Conservation (phyloP, 2,113 vertebrate genomes). For the human region DNA sequence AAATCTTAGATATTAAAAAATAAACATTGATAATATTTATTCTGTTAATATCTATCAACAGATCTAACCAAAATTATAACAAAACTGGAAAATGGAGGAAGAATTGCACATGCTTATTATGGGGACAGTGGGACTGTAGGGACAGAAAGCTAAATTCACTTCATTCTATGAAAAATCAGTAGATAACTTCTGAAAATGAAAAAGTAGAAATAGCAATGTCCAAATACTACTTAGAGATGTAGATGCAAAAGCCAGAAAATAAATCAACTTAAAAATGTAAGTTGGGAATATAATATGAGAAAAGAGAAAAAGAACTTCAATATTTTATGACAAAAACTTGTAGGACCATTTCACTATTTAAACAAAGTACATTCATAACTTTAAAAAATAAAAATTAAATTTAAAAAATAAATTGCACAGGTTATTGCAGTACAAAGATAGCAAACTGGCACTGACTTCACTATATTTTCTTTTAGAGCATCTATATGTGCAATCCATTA, state of each 20-base stretch:
- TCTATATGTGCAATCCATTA: neutral
- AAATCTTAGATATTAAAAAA: slow-evolving; percentile 2
- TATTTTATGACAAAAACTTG: neutral
- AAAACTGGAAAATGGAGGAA: neutral
- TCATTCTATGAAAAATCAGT: neutral
- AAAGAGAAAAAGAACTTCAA: neutral
- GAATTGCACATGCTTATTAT: neutral
- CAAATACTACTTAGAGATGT: neutral
- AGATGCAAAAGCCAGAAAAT: neutral
- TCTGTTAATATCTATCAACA: neutral
- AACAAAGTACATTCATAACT: neutral
- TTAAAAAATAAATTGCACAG: neutral
- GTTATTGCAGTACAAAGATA: neutral
- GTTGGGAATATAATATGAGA: neutral
- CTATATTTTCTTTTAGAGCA: neutral
- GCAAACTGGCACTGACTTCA: neutral
- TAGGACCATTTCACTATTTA: neutral
- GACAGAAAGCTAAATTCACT: neutral
- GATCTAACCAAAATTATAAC: slow-evolving; percentile 16
- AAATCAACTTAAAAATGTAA: neutral
- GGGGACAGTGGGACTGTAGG: neutral
- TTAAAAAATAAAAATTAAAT: neutral
- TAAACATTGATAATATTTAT: neutral
- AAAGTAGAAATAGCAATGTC: neutral
- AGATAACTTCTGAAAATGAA: neutral